Evolutionary conservation across 2,797 vertebrate genomes (phyloP), one percentile per base, ranked within the genome.

Genomic region (Syndactyla subalaris): DNA sequence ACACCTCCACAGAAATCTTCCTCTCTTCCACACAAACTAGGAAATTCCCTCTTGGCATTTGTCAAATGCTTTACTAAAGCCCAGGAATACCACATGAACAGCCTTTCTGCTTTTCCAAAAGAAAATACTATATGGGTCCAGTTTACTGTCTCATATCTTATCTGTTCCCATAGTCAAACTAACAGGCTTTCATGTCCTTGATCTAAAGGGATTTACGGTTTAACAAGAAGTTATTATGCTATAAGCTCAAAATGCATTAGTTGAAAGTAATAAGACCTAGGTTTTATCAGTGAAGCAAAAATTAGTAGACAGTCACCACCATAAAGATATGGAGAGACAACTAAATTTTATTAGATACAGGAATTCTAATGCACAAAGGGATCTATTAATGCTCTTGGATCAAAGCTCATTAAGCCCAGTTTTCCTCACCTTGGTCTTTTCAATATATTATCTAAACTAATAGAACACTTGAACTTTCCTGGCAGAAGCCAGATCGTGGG

Each of bases 181-280:
- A 87, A 76, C 19, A 85, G 26, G n/a, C 51, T 89, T 92, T 71
- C 7, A 72, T 72, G 83, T 92, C 72, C 82, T 80, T 71, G 57
- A 88, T 89, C 75, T 85, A 88, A 92, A 83, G 72, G 20, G 34
- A 92, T 73, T 91, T 76, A 79, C 87, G 36, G 32, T 76, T 83
- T 89, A 76, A 65, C 46, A 90, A 74, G 27, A 14, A 70, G 46
- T 16, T 66, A 85, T 76, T 65, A 68, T 73, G 18, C 36, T 55
- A 7, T 14, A 92, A 88, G 29, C 29, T 74, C 45, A 76, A 88
- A 77, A 29, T 6, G 2, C 24, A 46, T 61, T 49, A 88, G n/a
- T 17, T 65, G 20, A 26, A 95, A 95, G 51, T 32, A 77, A 32
- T 34, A 61, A 45, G 20, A 88, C 67, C 19, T 54, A 61, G 12